Evolutionary conservation across 2,888 invertebrate genomes (phyloP).

Genomic region (Dendrolimus pini): DNA sequence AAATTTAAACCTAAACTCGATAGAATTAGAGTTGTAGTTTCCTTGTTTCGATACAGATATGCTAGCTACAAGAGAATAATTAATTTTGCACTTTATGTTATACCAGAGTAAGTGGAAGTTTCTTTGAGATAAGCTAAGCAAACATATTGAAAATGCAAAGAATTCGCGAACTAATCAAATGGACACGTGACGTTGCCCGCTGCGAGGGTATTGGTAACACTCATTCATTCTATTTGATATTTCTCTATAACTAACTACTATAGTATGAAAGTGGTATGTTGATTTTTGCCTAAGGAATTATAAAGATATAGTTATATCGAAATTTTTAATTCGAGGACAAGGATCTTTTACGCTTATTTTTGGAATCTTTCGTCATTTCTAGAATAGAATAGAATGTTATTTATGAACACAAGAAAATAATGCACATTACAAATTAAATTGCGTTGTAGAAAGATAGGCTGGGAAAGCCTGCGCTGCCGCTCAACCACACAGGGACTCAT

Average conservation of each 20-base stretch:
- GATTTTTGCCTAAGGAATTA: slow-evolving; percentile 1
- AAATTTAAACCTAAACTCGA: slow-evolving; percentile 15
- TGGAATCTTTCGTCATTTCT: too few relatives aligned
- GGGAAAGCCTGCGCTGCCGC: too few relatives aligned
- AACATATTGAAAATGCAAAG: slow-evolving; percentile 33
- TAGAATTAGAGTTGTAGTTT: slow-evolving; percentile 4
- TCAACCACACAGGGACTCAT: too few relatives aligned
- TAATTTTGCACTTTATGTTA: neutral
- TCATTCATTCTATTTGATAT: slow-evolving; percentile 27
- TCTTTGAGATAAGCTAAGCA: slow-evolving; percentile 5
- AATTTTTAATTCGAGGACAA: too few relatives aligned
- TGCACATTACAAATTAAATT: too few relatives aligned
- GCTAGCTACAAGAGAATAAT: neutral
- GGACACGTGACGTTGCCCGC: slow-evolving; percentile 47
- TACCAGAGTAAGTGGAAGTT: slow-evolving; percentile 4
- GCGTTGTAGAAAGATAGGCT: too few relatives aligned
- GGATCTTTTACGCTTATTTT: too few relatives aligned
- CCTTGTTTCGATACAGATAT: neutral
- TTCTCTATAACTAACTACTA: slow-evolving; percentile 4
- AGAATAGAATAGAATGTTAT: too few relatives aligned
- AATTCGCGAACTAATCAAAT: slow-evolving; percentile 57
- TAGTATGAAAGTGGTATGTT: neutral
- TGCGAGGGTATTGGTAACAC: slow-evolving; percentile 23
- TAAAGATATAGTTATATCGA: too few relatives aligned
- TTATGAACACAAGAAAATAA: too few relatives aligned